Conservation (phyloP, 2,888 invertebrate species). For the Bombyx huttoni region DNA sequence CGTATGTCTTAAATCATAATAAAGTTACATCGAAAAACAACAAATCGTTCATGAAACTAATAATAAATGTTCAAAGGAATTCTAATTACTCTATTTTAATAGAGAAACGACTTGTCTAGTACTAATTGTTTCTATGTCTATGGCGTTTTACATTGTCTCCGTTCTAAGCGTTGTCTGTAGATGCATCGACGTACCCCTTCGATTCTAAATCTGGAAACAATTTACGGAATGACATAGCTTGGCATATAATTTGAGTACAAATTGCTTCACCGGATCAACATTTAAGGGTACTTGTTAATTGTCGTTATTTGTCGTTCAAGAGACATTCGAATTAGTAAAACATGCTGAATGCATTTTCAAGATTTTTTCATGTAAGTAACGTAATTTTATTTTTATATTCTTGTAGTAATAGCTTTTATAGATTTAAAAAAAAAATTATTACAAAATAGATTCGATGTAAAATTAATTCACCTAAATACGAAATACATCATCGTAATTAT, state of each 20-base stretch:
- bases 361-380: background rate
- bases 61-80: too few relatives aligned
- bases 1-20: too few relatives aligned
- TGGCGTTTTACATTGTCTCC: conserved; percentile 30
- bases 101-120: background rate
- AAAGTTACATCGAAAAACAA: too few relatives aligned
- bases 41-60: too few relatives aligned
- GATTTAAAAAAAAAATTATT: background rate
- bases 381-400: background rate
- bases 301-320: conserved; percentile 25
- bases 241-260: conserved; percentile 64
- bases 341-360: background rate
- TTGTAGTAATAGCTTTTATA: background rate
- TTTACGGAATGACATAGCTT: conserved; percentile 54
- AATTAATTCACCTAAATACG: background rate
- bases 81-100: background rate
- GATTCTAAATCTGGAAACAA: conserved; percentile 61
- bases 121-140: conserved; percentile 17
- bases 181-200: conserved; percentile 42
- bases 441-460: background rate
- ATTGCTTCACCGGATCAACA: conserved; percentile 48
- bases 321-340: background rate
- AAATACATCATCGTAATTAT: conserved; percentile 4
- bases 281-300: conserved; percentile 38
- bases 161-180: conserved; percentile 33